Evolutionary conservation across 2,888 invertebrate genomes (phyloP), one percentile per base, ranked within the genome.

Genomic region (Embidobia sp.): DNA sequence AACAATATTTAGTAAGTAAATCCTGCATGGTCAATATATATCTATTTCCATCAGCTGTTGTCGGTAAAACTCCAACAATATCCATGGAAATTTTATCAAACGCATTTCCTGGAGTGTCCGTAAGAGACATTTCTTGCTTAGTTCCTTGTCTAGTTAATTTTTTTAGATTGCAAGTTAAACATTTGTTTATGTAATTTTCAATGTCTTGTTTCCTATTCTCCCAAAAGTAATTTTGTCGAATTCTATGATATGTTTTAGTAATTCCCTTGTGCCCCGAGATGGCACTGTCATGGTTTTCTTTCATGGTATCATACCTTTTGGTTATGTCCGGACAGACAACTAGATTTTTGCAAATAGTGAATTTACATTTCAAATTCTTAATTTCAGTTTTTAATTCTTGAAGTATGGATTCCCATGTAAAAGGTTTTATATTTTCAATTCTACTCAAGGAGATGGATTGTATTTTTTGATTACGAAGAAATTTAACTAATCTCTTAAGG

Each of bases 251-350:
- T 1, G 33, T 33, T 5, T 33, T n/a, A 1, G 26, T 26, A 7
- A 44, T 6, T 13, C 44, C 44, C n/a, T 44, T 44, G 6, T 44
- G 44, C 1, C 44, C 44, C 4, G 26, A 22, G 6, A 26, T 22
- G 5, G 13, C 2, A 11, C 44, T 44, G 6, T 7, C 7, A 26
- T 44, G 44, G 3, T 11, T 13, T 22, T 44, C 26, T 7, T 13
- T 6, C 6, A 44, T 44, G 10, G 26, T 44, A 3, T 44, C 1
- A 5, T 26, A 13, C 11, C 44, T 15, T n/a, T 18, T 3, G n/a
- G 15, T 2, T 18, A 40, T 2, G 11, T 11, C 2, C 7, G 40
- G 40, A n/a, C 8, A 18, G 0, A 2, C 18, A 7, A 10, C n/a
- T 18, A 40, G 1, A 18, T 40, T 18, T 22, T 3, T 22, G 22